These are phyloP conservation scores for Fragum sueziense DNA, from an alignment of 2,888 invertebrate genomes.

Conservation along the genomic window DNA sequence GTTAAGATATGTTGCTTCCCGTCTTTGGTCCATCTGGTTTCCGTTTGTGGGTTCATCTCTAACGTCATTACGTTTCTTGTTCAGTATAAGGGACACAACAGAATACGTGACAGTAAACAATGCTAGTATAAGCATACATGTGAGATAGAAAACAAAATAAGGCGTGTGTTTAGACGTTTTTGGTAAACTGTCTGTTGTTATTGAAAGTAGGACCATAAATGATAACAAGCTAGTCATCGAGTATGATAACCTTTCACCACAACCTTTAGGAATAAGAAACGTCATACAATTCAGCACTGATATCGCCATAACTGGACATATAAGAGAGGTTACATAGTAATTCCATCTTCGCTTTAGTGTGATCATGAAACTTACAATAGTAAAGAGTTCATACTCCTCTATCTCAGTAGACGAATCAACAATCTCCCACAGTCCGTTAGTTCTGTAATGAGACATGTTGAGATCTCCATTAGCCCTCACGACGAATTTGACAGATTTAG, in stretches of 20 bases:
- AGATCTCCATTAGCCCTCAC: not conserved
- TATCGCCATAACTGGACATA: not conserved
- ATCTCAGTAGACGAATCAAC: not conserved
- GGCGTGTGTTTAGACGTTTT: constrained; percentile 5
- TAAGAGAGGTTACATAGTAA: not conserved
- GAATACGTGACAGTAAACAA: not conserved
- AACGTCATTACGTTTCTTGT: not conserved
- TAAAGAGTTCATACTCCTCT: not conserved
- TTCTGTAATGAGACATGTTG: not conserved
- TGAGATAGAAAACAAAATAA: not conserved
- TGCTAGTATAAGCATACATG: not conserved
- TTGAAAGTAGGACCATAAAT: not conserved
- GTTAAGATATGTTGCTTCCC: not conserved
- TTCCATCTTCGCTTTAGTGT: not conserved
- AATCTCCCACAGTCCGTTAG: constrained; percentile 1
- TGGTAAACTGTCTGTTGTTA: not conserved
- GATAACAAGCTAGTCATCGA: not conserved
- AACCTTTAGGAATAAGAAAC: not conserved
- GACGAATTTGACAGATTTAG: not conserved
- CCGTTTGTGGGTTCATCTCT: not conserved
- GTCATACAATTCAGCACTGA: not conserved
- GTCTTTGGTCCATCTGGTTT: not conserved
- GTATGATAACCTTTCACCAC: not conserved
- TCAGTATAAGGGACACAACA: not conserved
- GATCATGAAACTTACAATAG: not conserved